Evolutionary conservation across 2,888 invertebrate species (phyloP).

Genomic region (Dynastes grantii): DNA sequence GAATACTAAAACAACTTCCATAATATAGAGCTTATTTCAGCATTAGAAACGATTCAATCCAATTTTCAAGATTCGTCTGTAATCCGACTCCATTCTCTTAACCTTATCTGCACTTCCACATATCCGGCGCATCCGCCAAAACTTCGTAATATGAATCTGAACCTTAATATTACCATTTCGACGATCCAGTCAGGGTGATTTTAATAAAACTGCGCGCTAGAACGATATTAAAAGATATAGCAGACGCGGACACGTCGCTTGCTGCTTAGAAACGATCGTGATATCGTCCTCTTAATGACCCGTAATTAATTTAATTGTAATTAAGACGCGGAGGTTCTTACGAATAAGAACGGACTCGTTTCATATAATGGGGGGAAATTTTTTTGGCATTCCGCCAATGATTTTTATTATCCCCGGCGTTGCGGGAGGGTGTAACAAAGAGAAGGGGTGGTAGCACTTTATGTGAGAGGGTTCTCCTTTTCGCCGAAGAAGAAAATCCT

Average conservation of each 20-base stretch:
- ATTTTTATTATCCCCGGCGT: slow-evolving; percentile 39
- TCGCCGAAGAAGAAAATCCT: slow-evolving; percentile 26
- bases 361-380: slow-evolving; percentile 36
- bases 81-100: no score
- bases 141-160: no score
- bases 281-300: slow-evolving; percentile 13
- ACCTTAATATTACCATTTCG: no score
- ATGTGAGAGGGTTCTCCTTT: slow-evolving; percentile 7
- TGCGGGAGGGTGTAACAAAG: neutral
- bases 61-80: no score
- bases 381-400: slow-evolving; percentile 41
- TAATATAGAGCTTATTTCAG: no score
- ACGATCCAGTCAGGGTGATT: neutral
- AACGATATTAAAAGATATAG: neutral
- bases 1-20: no score
- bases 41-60: no score
- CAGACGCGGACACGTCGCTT: neutral
- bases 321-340: slow-evolving; percentile 14
- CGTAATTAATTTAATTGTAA: slow-evolving; percentile 42
- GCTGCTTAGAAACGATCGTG: neutral
- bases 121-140: no score
- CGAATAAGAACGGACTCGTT: neutral
- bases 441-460: slow-evolving; percentile 1
- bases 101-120: no score
- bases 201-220: neutral